Conservation (phyloP, 2,888 invertebrate species). For the Cremastinae sp. region DNA sequence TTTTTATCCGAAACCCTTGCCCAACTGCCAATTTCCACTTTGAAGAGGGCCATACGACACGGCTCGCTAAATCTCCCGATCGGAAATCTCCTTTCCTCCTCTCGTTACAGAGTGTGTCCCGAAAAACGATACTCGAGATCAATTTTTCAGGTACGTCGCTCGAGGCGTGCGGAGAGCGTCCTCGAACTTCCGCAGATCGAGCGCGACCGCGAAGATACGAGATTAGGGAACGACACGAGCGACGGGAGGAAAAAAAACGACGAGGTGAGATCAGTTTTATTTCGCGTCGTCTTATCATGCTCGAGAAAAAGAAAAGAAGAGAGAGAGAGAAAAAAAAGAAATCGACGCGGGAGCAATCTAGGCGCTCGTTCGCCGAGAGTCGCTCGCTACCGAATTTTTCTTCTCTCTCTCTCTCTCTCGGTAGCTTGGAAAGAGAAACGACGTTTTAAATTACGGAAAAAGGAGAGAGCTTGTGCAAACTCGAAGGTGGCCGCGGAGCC, state of each 20-base stretch:
- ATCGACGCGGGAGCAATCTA: background rate
- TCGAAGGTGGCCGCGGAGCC: background rate
- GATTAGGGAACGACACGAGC: too few species aligned
- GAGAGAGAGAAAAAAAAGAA: too few species aligned
- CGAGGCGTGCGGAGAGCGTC: too few species aligned
- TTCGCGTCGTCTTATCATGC: background rate
- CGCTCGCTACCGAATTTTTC: too few species aligned
- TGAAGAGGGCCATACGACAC: background rate
- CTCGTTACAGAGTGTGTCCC: constrained; percentile 10
- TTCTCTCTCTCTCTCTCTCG: too few species aligned
- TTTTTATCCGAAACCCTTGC: constrained; percentile 27
- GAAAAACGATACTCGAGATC: background rate
- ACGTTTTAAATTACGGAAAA: background rate
- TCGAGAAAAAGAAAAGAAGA: too few species aligned
- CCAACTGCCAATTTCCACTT: constrained; percentile 49
- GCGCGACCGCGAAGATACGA: too few species aligned
- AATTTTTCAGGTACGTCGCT: background rate
- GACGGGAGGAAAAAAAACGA: background rate
- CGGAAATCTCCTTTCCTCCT: constrained; percentile 13
- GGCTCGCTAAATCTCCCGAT: constrained; percentile 17
- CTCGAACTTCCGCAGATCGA: too few species aligned
- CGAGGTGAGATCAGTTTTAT: constrained; percentile 23
- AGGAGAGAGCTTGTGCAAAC: background rate
- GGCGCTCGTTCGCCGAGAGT: too few species aligned
- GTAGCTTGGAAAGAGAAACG: background rate